Conservation (phyloP, 2,113 vertebrate genomes). For the Daphoenositta chrysoptera region DNA sequence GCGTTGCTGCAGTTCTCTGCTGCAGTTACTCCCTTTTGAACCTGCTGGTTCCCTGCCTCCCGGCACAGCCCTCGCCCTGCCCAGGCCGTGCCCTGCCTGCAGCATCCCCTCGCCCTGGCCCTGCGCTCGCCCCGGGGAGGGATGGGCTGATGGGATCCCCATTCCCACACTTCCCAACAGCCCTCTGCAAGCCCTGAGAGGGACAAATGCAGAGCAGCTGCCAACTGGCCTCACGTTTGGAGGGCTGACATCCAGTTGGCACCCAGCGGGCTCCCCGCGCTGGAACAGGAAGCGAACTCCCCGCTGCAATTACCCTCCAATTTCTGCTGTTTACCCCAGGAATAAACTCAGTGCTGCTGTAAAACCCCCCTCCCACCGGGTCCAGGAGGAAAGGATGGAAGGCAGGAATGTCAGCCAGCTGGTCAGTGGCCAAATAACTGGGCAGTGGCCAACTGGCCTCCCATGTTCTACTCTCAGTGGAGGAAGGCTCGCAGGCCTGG, state of each 20-base stretch:
- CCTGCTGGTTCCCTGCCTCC: constrained; percentile 40
- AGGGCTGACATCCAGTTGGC: constrained; percentile 63
- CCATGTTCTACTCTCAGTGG: background rate
- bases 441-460: constrained; percentile 39
- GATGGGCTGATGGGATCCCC: background rate
- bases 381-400: constrained; percentile 47
- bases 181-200: constrained; percentile 40
- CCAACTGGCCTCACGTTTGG: constrained; percentile 5
- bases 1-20: constrained; percentile 31
- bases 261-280: constrained; percentile 15
- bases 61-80: background rate
- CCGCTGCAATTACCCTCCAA: constrained; percentile 55
- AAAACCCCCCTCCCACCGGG: constrained; percentile 50
- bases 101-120: background rate
- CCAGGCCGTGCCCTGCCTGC: background rate
- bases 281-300: constrained; percentile 53
- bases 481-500: background rate
- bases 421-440: constrained; percentile 57
- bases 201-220: constrained; percentile 36
- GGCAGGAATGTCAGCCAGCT: background rate
- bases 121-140: background rate
- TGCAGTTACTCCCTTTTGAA: constrained; percentile 36
- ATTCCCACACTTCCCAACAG: background rate
- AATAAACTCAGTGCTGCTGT: constrained; percentile 62
- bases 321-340: constrained; percentile 65